These are phyloP conservation scores for Larimichthys polyactis DNA, from an alignment of 2,113 vertebrate species.

Conservation along the genomic window DNA sequence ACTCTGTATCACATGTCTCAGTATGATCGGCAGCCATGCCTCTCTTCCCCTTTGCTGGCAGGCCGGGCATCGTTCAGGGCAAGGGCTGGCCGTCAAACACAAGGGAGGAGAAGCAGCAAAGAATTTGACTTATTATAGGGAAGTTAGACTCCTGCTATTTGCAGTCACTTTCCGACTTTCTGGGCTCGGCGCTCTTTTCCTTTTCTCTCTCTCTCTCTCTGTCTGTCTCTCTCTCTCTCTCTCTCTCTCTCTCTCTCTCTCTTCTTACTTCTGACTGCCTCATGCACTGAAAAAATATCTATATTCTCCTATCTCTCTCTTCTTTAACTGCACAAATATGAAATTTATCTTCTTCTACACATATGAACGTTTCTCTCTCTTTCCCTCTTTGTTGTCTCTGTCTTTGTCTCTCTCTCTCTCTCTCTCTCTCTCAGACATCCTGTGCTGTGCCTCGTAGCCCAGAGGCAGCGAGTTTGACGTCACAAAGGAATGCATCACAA, in stretches of 20 bases:
- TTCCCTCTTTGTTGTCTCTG: slow-evolving; percentile 34
- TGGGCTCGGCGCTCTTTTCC: neutral
- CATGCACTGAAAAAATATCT: slow-evolving; percentile 23
- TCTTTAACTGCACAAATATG: slow-evolving; percentile 17
- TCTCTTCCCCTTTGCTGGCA: slow-evolving; percentile 58
- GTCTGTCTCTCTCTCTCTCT: neutral
- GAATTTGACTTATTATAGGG: slow-evolving; percentile 71
- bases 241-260: neutral
- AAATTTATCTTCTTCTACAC: slow-evolving; percentile 18
- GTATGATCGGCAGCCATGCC: slow-evolving; percentile 42
- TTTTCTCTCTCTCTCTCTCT: neutral
- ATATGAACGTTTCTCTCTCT: slow-evolving; percentile 10
- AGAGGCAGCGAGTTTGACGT: slow-evolving; percentile 74
- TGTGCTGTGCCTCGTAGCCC: slow-evolving; percentile 65
- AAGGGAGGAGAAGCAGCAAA: slow-evolving; percentile 58
- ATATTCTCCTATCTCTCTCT: slow-evolving; percentile 19
- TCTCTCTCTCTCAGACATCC: slow-evolving; percentile 65
- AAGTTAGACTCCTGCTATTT: slow-evolving; percentile 67
- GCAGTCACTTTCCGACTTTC: slow-evolving; percentile 66
- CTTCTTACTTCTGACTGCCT: neutral
- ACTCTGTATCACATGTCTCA: slow-evolving; percentile 67
- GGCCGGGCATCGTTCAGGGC: slow-evolving; percentile 50
- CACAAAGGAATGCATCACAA: slow-evolving; percentile 79
- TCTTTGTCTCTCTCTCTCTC: slow-evolving; percentile 29
- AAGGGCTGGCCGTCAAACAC: slow-evolving; percentile 55